Conservation (phyloP, 2,797 vertebrate genomes). For the Chromobotia macracanthus region DNA sequence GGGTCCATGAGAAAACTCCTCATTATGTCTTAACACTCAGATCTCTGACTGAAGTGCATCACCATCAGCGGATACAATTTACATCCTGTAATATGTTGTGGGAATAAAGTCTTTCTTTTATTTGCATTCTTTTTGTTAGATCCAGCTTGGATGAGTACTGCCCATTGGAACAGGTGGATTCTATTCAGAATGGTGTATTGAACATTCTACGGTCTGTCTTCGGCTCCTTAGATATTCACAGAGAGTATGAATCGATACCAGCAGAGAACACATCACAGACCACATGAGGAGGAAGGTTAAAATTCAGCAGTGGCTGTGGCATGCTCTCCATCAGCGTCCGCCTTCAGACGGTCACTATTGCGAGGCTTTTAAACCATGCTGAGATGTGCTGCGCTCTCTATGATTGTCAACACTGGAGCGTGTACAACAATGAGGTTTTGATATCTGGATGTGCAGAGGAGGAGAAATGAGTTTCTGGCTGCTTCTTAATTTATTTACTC, state of each 20-base stretch:
- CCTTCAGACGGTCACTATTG: neutral
- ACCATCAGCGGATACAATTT: neutral
- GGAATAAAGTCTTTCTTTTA: neutral
- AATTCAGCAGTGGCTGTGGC: neutral
- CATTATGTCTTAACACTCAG: conserved; percentile 10
- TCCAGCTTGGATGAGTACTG: conserved; percentile 97
- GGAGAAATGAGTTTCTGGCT: neutral
- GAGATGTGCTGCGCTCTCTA: neutral
- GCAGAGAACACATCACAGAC: conserved; percentile 35
- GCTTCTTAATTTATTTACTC: conserved; percentile 4
- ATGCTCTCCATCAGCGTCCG: neutral
- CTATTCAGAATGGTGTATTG: conserved; percentile 85
- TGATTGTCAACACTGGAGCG: neutral
- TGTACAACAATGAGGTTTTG: neutral
- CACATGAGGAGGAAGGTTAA: conserved; percentile 18
- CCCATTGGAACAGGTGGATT: conserved; percentile 88
- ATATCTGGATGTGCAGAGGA: neutral
- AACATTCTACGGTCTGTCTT: conserved; percentile 76
- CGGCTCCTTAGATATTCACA: conserved; percentile 81
- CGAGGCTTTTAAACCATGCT: conserved; percentile 14
- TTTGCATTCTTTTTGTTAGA: conserved; percentile 69
- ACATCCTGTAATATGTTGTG: neutral
- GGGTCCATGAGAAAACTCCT: conserved; percentile 3
- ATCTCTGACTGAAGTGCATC: conserved; percentile 8
- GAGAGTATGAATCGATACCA: conserved; percentile 70